Conservation (phyloP, 2,797 vertebrate genomes). For the Channa striata region DNA sequence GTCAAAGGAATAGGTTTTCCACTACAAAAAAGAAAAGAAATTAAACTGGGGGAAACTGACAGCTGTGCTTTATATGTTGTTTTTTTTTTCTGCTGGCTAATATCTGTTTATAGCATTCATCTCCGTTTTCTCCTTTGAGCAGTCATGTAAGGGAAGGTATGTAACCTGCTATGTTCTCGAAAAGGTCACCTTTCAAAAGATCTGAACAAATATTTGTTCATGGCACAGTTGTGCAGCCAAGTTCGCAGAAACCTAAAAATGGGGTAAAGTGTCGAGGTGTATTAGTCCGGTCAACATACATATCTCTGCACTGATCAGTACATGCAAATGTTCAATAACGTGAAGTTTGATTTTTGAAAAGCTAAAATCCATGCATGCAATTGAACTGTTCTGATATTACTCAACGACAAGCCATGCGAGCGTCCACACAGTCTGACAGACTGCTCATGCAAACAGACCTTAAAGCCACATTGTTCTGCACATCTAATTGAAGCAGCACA, state of each 20-base stretch:
- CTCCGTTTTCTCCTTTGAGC: background rate
- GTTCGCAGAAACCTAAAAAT: slow-evolving; percentile 10
- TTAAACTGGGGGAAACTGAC: background rate
- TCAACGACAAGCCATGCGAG: slow-evolving; percentile 11
- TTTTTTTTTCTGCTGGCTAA: too few species aligned
- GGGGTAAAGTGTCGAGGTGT: background rate
- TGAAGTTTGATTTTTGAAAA: background rate
- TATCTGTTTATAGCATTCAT: background rate
- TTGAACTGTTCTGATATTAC: background rate
- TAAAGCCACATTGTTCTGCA: slow-evolving; percentile 18
- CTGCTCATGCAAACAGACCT: background rate
- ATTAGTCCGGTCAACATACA: background rate
- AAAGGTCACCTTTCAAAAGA: background rate
- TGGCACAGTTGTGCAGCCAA: background rate
- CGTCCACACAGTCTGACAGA: background rate
- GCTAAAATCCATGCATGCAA: too few species aligned
- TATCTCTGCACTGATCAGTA: background rate
- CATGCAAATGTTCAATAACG: background rate
- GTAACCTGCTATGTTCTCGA: background rate
- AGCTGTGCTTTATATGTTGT: background rate
- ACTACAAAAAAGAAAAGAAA: background rate
- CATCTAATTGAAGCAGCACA: slow-evolving; percentile 37
- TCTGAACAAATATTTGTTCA: slow-evolving; percentile 17
- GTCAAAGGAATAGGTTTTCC: background rate
- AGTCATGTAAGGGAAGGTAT: background rate